Evolutionary conservation across 2,797 vertebrate genomes (phyloP).

Genomic region (Triplophysa yarkandensis): DNA sequence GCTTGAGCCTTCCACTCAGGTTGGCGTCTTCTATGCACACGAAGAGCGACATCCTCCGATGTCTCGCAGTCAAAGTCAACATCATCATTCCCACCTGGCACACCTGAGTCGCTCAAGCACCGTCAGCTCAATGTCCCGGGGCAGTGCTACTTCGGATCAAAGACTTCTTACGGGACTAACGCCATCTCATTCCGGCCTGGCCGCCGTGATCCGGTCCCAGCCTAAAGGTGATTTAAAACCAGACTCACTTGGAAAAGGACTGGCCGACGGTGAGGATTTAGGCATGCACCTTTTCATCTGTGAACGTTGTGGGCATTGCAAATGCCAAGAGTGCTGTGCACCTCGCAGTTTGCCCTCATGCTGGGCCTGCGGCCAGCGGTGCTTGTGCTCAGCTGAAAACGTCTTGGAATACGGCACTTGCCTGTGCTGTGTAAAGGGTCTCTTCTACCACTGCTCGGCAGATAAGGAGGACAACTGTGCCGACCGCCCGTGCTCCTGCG

Average conservation of each 20-base stretch:
- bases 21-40: slow-evolving; percentile 80
- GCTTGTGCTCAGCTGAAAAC: slow-evolving; percentile 90
- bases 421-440: slow-evolving; percentile 92
- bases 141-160: slow-evolving; percentile 91
- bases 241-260: slow-evolving; percentile 81
- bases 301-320: slow-evolving; percentile 93
- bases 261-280: slow-evolving; percentile 68
- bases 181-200: slow-evolving; percentile 81
- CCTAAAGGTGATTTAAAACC: slow-evolving; percentile 82
- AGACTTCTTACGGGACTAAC: slow-evolving; percentile 85
- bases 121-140: slow-evolving; percentile 88
- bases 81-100: slow-evolving; percentile 80
- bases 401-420: slow-evolving; percentile 92
- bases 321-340: slow-evolving; percentile 86
- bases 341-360: slow-evolving; percentile 89
- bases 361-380: slow-evolving; percentile 92
- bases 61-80: slow-evolving; percentile 86
- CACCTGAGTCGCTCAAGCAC: slow-evolving; percentile 94
- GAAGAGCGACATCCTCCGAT: slow-evolving; percentile 79
- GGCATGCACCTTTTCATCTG: slow-evolving; percentile 87
- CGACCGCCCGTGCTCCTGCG: slow-evolving; percentile 92
- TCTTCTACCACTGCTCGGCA: slow-evolving; percentile 97
- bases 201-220: slow-evolving; percentile 82
- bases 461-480: slow-evolving; percentile 96
- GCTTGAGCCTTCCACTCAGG: slow-evolving; percentile 73